Evolutionary conservation across 2,888 invertebrate genomes (phyloP).

Genomic region (Volucella inflata): DNA sequence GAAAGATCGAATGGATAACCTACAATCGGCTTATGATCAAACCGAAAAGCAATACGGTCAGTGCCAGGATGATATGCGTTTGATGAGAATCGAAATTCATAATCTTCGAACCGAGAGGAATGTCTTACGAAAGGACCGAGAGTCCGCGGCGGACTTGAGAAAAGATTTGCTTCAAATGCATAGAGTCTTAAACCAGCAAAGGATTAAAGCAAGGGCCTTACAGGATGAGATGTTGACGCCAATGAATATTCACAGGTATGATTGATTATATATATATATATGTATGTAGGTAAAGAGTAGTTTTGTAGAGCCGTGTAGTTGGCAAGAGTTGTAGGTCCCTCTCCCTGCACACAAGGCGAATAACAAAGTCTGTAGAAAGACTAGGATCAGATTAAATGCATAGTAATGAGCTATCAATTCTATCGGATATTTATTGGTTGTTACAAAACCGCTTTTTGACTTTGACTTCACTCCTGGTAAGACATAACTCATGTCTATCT

Average conservation of each 20-base stretch:
- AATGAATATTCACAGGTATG: constrained; percentile 91
- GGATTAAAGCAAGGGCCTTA: constrained; percentile 92
- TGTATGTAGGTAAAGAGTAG: too few relatives aligned
- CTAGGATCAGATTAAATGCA: too few relatives aligned
- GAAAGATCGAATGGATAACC: constrained; percentile 91
- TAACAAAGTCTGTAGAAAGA: too few relatives aligned
- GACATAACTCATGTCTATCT: too few relatives aligned
- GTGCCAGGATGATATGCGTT: constrained; percentile 91
- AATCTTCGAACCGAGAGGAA: constrained; percentile 90
- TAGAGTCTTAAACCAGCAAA: constrained; percentile 91
- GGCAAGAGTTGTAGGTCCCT: too few relatives aligned
- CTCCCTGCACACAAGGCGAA: too few relatives aligned
- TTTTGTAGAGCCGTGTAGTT: too few relatives aligned
- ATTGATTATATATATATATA: too few relatives aligned
- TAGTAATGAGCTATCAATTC: too few relatives aligned
- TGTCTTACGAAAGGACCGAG: constrained; percentile 89
- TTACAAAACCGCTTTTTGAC: too few relatives aligned
- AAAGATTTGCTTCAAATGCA: constrained; percentile 89
- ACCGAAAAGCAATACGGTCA: constrained; percentile 89
- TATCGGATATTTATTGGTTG: too few relatives aligned
- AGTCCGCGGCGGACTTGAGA: constrained; percentile 92
- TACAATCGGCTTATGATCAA: constrained; percentile 91
- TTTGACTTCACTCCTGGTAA: too few relatives aligned
- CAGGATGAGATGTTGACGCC: constrained; percentile 96
- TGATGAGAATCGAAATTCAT: constrained; percentile 93